phyloP scores from a whole-genome alignment of 2,888 invertebrate species.

The Portevinia maculata region DNA sequence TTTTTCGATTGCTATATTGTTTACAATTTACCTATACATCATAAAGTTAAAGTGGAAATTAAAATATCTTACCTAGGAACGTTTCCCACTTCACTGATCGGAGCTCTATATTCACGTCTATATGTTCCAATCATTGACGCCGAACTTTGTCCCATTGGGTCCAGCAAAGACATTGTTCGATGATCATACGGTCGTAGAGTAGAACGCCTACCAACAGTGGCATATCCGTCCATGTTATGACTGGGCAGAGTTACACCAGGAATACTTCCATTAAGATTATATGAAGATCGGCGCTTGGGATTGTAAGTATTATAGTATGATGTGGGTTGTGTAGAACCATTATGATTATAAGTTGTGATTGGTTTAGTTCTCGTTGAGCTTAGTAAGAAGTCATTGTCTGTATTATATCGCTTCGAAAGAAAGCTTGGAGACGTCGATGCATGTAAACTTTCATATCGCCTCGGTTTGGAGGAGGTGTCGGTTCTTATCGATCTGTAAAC shows the following conservation, averaged over 20 bases:
- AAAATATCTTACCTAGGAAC: constrained; percentile 78
- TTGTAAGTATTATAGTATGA: constrained; percentile 82
- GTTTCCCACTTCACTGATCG: constrained; percentile 79
- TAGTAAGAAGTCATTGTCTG: constrained; percentile 77
- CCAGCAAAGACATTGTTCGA: constrained; percentile 81
- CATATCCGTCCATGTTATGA: constrained; percentile 80
- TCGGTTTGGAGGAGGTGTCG: constrained; percentile 78
- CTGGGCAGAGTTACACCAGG: constrained; percentile 74
- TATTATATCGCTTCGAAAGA: constrained; percentile 77
- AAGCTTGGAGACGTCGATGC: constrained; percentile 79
- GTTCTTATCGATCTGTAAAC: constrained; percentile 78
- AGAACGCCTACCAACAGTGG: constrained; percentile 80
- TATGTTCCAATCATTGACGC: constrained; percentile 73
- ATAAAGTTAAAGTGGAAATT: neutral
- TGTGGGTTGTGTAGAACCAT: constrained; percentile 47
- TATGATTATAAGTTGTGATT: constrained; percentile 44
- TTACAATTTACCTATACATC: no score
- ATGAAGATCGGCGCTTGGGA: constrained; percentile 81
- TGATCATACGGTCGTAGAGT: constrained; percentile 81
- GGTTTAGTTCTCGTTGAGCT: constrained; percentile 53
- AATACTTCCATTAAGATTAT: constrained; percentile 78
- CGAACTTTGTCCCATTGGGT: constrained; percentile 76
- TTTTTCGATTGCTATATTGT: no score
- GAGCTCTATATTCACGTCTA: constrained; percentile 79
- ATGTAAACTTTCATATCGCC: constrained; percentile 80